phyloP scores from a whole-genome alignment of 1,140 invertebrate species.

The Caenorhabditis tropicalis region DNA sequence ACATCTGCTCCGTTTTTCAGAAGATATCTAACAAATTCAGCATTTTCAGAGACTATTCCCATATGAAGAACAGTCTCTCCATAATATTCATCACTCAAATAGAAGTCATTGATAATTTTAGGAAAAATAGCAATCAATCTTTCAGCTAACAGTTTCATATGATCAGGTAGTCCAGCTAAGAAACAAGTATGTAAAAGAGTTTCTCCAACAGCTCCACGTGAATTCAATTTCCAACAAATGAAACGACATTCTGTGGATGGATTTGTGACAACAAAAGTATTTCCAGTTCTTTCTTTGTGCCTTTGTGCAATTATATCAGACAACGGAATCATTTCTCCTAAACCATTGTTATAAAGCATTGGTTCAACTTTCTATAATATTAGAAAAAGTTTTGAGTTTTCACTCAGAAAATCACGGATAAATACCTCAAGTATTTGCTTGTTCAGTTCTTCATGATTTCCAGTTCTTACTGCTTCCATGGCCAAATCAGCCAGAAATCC shows the following conservation, averaged over 20 bases:
- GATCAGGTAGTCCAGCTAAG: slow-evolving; percentile 81
- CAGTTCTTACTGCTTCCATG: slow-evolving; percentile 86
- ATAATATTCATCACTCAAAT: slow-evolving; percentile 94
- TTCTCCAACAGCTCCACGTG: slow-evolving; percentile 83
- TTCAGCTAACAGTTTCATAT: slow-evolving; percentile 91
- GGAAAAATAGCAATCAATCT: slow-evolving; percentile 88
- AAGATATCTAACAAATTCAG: slow-evolving; percentile 93
- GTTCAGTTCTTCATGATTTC: slow-evolving; percentile 83
- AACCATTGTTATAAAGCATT: slow-evolving; percentile 90
- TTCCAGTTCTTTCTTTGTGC: slow-evolving; percentile 83
- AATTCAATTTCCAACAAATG: slow-evolving; percentile 55
- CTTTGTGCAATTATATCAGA: slow-evolving; percentile 84
- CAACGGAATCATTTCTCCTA: slow-evolving; percentile 86
- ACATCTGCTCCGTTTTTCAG: slow-evolving; percentile 88
- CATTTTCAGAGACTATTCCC: slow-evolving; percentile 96
- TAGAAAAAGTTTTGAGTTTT: neutral
- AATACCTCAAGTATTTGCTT: slow-evolving; percentile 81
- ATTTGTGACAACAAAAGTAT: slow-evolving; percentile 74
- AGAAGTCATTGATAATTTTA: slow-evolving; percentile 93
- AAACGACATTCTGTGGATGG: slow-evolving; percentile 45
- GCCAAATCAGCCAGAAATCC: slow-evolving; percentile 90
- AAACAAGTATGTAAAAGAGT: slow-evolving; percentile 91
- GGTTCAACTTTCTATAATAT: slow-evolving; percentile 82
- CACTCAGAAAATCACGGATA: neutral
- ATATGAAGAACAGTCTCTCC: slow-evolving; percentile 83